Evolutionary conservation across 35 echinoderm and acorn worm species (phyloP).

Genomic region (Acanthaster planci): DNA sequence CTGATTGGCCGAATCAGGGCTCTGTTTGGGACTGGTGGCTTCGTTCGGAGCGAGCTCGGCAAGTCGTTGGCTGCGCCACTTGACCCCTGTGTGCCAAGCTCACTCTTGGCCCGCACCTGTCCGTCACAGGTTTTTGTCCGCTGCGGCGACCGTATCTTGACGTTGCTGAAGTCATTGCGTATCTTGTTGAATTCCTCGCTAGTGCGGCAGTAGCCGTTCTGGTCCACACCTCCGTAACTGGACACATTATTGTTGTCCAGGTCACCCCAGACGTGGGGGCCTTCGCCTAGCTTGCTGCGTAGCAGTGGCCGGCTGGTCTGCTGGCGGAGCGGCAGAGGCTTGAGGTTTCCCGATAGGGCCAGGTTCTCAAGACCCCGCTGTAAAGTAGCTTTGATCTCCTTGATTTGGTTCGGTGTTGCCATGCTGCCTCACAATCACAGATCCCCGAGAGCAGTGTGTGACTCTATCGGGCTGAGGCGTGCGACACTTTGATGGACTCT

Average conservation of each 20-base stretch:
- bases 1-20: slow-evolving; percentile 44
- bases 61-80: slow-evolving; percentile 18
- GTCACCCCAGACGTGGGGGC: not conserved
- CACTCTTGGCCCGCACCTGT: not conserved
- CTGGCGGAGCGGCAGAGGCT: slow-evolving; percentile 83
- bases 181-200: slow-evolving; percentile 24
- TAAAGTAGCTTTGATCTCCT: slow-evolving; percentile 86
- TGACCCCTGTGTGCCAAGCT: not conserved
- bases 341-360: slow-evolving; percentile 74
- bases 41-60: slow-evolving; percentile 31
- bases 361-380: slow-evolving; percentile 92
- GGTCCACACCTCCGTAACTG: not conserved
- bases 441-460: too few relatives aligned
- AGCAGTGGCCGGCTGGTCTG: slow-evolving; percentile 60
- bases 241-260: slow-evolving; percentile 11
- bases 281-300: slow-evolving; percentile 3
- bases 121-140: slow-evolving; percentile 10
- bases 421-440: slow-evolving; percentile 17
- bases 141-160: not conserved
- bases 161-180: slow-evolving; percentile 14
- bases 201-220: slow-evolving; percentile 8
- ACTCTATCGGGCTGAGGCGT: too few relatives aligned
- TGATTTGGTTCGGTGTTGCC: slow-evolving; percentile 82
- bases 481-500: not conserved
- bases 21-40: slow-evolving; percentile 29